Evolutionary conservation across 2,113 vertebrate genomes (phyloP).

Genomic region (Labeo catla): DNA sequence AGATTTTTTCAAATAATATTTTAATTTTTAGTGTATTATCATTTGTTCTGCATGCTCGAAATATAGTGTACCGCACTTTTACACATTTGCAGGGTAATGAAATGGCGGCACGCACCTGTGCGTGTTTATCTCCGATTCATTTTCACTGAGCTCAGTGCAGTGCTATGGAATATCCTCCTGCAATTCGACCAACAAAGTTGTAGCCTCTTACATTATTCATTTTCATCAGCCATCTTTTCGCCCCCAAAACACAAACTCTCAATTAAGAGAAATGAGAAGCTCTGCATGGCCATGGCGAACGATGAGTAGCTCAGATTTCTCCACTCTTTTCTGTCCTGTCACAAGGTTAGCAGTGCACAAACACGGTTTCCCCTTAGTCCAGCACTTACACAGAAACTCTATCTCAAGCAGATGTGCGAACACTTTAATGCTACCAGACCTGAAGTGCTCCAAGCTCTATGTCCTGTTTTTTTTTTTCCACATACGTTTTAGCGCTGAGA

Average conservation of each 20-base stretch:
- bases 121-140: conserved; percentile 3
- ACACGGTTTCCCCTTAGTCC: conserved; percentile 63
- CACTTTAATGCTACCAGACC: conserved; percentile 52
- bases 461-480: conserved; percentile 22
- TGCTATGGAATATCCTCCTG: conserved; percentile 23
- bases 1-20: too few relatives aligned
- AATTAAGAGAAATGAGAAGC: conserved; percentile 51
- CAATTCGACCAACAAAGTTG: conserved; percentile 40
- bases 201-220: conserved; percentile 43
- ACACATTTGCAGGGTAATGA: not conserved
- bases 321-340: conserved; percentile 61
- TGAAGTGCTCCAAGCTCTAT: conserved; percentile 51
- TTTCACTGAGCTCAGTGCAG: conserved; percentile 38
- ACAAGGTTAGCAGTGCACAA: conserved; percentile 59
- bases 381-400: conserved; percentile 70
- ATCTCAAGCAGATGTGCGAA: conserved; percentile 60
- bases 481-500: conserved; percentile 37
- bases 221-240: conserved; percentile 41
- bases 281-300: conserved; percentile 15
- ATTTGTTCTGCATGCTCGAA: not conserved
- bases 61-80: not conserved
- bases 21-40: not conserved
- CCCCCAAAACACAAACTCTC: conserved; percentile 49
- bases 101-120: not conserved
- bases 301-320: conserved; percentile 66